Percentiles rank a stretch among this genome's conserved stretches.
These are phyloP conservation scores for Chymomyza costata DNA, from an alignment of 1,140 invertebrate genomes.

Conservation along the genomic window DNA sequence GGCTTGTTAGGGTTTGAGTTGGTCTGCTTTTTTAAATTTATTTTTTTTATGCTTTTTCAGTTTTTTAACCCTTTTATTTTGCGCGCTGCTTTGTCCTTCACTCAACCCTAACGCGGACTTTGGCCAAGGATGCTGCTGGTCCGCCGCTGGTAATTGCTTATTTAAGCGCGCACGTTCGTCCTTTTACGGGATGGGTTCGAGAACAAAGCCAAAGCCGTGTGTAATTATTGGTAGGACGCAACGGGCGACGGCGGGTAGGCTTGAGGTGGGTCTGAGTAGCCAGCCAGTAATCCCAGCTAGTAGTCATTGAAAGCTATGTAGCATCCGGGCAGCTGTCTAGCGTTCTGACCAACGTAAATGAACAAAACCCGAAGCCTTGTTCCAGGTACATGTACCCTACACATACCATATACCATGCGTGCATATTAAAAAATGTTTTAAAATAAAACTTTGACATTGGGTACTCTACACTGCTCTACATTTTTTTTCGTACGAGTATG, in stretches of 20 bases:
- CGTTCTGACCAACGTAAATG: conserved; percentile 34
- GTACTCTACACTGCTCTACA: conserved; percentile 23
- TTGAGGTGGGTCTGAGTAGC: conserved; percentile 3
- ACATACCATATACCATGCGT: conserved; percentile 54
- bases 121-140: conserved; percentile 61
- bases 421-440: conserved; percentile 69
- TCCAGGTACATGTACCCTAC: conserved; percentile 20
- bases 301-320: conserved; percentile 11
- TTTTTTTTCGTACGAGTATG: conserved; percentile 4
- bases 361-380: neutral
- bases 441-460: conserved; percentile 33
- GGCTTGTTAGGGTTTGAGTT: conserved; percentile 10
- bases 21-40: conserved; percentile 13
- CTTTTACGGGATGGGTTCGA: conserved; percentile 54
- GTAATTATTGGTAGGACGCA: conserved; percentile 67
- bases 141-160: conserved; percentile 63
- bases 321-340: conserved; percentile 58
- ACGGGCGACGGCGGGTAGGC: conserved; percentile 8
- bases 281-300: conserved; percentile 1
- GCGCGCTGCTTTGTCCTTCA: conserved; percentile 27
- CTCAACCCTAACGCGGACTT: conserved; percentile 48
- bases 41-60: too few species aligned
- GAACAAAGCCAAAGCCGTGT: conserved; percentile 59
- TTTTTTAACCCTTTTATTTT: conserved; percentile 34
- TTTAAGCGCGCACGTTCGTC: conserved; percentile 67